phyloP scores from a whole-genome alignment of 2,888 invertebrate species.

The Sphaerophoria taeniata region DNA sequence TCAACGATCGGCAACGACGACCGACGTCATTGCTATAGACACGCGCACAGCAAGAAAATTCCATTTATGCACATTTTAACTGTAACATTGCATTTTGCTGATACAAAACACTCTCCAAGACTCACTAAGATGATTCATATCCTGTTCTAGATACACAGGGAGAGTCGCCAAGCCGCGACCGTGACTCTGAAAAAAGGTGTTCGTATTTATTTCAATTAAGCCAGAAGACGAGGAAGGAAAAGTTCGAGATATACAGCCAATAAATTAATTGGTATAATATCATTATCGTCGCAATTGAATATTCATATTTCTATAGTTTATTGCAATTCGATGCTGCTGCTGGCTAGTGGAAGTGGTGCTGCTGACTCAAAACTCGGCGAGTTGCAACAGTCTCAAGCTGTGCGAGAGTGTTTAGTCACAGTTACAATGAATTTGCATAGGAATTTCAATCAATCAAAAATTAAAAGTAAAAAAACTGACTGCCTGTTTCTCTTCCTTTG shows the following conservation, averaged over 20 bases:
- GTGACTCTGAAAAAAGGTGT: conserved; percentile 30
- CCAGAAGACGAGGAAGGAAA: conserved; percentile 18
- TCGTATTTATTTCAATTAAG: conserved; percentile 36
- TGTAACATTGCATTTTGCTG: conserved; percentile 65
- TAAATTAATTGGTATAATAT: conserved; percentile 60
- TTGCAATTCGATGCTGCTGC: background rate
- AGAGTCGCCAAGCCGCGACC: background rate
- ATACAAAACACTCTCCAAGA: conserved; percentile 31
- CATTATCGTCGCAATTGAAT: conserved; percentile 56
- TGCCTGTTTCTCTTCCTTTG: conserved; percentile 24
- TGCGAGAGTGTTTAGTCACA: conserved; percentile 25
- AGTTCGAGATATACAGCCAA: conserved; percentile 30
- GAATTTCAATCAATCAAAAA: conserved; percentile 72
- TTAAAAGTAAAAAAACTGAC: background rate
- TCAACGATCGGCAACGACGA: conserved; percentile 21
- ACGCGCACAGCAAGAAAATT: conserved; percentile 49
- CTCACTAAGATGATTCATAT: conserved; percentile 69
- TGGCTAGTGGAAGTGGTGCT: no score
- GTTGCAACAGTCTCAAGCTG: conserved; percentile 35
- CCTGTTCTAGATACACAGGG: conserved; percentile 62
- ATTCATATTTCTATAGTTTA: conserved; percentile 58
- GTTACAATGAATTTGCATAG: conserved; percentile 64
- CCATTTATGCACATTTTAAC: conserved; percentile 69
- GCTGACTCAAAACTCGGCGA: no score
- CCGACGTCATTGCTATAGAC: background rate